Conservation (phyloP, 1,140 invertebrate species). For the Dolichoris vasculosae region DNA sequence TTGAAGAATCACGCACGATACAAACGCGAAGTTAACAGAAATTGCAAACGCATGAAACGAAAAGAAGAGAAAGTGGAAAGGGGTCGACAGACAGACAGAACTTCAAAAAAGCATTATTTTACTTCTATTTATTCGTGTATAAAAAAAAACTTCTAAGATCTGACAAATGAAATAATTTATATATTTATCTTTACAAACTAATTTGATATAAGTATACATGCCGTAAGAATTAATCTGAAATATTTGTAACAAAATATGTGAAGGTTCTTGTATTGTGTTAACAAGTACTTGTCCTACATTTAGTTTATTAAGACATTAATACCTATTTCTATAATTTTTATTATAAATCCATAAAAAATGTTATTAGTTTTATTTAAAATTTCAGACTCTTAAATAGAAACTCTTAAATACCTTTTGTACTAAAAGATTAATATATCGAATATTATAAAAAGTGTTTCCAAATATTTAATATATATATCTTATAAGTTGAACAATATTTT, state of each 20-base stretch:
- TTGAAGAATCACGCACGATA: constrained; percentile 1
- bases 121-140: background rate
- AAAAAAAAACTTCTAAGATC: background rate
- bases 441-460: too few species aligned
- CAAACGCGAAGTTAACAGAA: constrained; percentile 47
- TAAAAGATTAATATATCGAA: background rate
- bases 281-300: background rate
- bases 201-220: background rate
- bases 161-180: background rate
- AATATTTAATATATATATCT: too few species aligned
- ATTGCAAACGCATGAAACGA: constrained; percentile 26
- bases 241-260: background rate
- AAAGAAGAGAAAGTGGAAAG: constrained; percentile 40
- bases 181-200: background rate
- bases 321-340: background rate
- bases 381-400: background rate
- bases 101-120: background rate
- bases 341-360: background rate
- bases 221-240: background rate
- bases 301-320: background rate
- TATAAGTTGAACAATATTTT: background rate
- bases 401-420: background rate
- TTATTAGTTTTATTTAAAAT: background rate
- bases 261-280: background rate
- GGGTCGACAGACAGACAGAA: background rate